phyloP scores from a whole-genome alignment of 2,113 vertebrate species.

The Saimiri boliviensis region DNA sequence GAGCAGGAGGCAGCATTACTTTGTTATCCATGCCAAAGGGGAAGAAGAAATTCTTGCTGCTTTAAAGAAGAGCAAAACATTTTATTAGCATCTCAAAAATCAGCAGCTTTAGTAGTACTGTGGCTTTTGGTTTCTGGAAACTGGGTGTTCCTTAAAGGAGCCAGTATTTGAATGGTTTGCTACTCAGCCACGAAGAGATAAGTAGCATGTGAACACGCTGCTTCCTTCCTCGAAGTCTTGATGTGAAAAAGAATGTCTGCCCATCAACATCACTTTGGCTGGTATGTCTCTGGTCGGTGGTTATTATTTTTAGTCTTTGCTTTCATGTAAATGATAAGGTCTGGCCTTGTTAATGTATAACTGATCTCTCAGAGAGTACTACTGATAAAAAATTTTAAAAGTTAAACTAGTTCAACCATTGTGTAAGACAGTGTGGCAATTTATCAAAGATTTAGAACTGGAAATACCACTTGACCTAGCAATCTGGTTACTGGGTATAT shows the following conservation, averaged over 20 bases:
- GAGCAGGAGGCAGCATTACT: neutral
- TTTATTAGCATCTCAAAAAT: neutral
- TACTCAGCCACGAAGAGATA: neutral
- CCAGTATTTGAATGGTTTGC: neutral
- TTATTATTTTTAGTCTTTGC: neutral
- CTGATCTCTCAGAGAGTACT: slow-evolving; percentile 18
- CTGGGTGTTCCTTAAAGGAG: neutral
- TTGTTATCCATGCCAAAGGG: neutral
- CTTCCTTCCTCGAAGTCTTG: neutral
- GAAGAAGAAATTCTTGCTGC: neutral
- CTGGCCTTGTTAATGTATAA: slow-evolving; percentile 6
- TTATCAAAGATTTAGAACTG: no score
- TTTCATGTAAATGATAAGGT: neutral
- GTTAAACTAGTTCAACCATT: no score
- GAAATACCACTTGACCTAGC: no score
- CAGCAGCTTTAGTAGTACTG: neutral
- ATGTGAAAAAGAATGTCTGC: neutral
- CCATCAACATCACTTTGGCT: neutral
- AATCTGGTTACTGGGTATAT: no score
- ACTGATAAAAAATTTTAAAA: neutral
- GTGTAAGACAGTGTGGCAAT: no score
- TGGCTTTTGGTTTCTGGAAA: neutral
- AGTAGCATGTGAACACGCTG: neutral
- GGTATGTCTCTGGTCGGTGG: neutral
- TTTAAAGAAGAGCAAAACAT: neutral